Conservation (phyloP, 2,888 invertebrate species). For the Dromius quadrimaculatus region DNA sequence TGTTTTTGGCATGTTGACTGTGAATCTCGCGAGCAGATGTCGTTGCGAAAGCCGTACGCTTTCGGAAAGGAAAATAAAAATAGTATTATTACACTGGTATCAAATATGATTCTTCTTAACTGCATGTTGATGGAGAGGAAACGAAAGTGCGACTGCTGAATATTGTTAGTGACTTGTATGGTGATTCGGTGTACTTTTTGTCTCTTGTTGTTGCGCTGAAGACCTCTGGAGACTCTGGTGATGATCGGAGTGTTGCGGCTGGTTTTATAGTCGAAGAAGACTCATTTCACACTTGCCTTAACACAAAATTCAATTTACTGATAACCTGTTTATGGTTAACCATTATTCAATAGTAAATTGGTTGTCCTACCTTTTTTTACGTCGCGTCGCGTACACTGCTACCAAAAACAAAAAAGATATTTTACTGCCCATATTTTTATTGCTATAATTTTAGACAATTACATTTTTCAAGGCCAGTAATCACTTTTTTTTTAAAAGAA, state of each 20-base stretch:
- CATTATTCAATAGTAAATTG: slow-evolving; percentile 51
- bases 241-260: neutral
- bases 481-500: no score
- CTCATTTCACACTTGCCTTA: slow-evolving; percentile 56
- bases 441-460: neutral
- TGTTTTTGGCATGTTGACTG: neutral
- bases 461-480: no score
- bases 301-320: slow-evolving; percentile 56
- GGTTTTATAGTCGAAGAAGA: slow-evolving; percentile 39
- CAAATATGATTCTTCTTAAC: slow-evolving; percentile 55
- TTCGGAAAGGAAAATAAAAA: slow-evolving; percentile 56
- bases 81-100: slow-evolving; percentile 55
- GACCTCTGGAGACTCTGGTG: slow-evolving; percentile 43
- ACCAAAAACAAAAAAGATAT: neutral
- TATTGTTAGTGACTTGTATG: slow-evolving; percentile 58
- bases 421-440: neutral
- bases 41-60: slow-evolving; percentile 54
- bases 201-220: slow-evolving; percentile 30
- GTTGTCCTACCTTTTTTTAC: slow-evolving; percentile 36
- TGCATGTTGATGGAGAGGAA: slow-evolving; percentile 53
- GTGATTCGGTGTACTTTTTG: slow-evolving; percentile 56
- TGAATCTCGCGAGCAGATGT: slow-evolving; percentile 38
- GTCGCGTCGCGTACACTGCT: slow-evolving; percentile 33
- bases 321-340: slow-evolving; percentile 48
- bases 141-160: slow-evolving; percentile 50